Base-by-base conservation (phyloP, 2,797 vertebrate genomes). In the Yasuhikotakia modesta region DNA sequence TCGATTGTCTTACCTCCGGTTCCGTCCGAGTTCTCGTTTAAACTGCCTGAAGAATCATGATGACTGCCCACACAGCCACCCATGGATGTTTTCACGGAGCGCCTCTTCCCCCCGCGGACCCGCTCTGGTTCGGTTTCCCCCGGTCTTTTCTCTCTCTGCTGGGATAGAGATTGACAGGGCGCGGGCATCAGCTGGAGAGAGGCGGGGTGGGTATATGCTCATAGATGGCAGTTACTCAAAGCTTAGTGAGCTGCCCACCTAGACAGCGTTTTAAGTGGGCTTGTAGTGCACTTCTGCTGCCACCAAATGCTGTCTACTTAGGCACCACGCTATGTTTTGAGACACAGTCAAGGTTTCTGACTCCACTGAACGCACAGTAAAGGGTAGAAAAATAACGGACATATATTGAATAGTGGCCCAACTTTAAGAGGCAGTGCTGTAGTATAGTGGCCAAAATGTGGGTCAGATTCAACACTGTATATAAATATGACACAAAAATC, bases 61-160 rank as follows among this genome's bases (percentile, higher is more conserved):
- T 97, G 96, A 93, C 95, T 96, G 93, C 96, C 96, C 92, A 98
- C 96, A 94, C 96, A 98, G 94, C 96, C 96, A 94, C 96, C 96
- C 96, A 97, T 97, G 96, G 95, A 94, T 96, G 91, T 93, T 93
- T 90, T 92, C 63, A 73, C 57, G 60, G 60, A 63, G 79, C 35
- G 35, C 35, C 35, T 39, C 35, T 39, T 39, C 35, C 35, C 35
- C 35, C 35, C 35, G 4, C 89, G 91, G 71, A 92, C 87, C 87
- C 90, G 87, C 90, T 80, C 86, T 74, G 81, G n/a, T 63, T 81
- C 83, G 81, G 83, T 61, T 84, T 80, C 73, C 64, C 74, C 82
- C 84, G 53, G 57, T 66, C 35, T 79, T 75, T 52, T 39, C 60
- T 27, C 71, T 81, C 70, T 45, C 64, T 76, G 87, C 58, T 82